Conservation (phyloP, 2,113 vertebrate genomes). For the Noctilio leporinus region DNA sequence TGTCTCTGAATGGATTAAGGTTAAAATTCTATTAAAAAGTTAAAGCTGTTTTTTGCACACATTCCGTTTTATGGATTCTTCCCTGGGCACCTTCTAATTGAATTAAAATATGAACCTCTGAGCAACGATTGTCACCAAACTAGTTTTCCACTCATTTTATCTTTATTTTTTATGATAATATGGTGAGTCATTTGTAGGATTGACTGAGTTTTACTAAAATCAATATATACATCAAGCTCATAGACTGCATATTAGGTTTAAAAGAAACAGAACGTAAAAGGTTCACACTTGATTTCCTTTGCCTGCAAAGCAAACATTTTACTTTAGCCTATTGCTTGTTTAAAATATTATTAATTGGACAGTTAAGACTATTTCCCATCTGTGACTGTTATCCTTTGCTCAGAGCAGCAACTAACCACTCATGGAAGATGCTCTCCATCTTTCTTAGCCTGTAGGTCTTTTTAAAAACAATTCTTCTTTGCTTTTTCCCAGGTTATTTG, state of each 20-base stretch:
- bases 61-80: constrained; percentile 55
- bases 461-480: too few species aligned
- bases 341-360: not conserved
- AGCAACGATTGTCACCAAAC: constrained; percentile 44
- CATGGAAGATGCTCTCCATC: not conserved
- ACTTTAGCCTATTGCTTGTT: not conserved
- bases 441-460: not conserved
- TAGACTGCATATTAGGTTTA: not conserved
- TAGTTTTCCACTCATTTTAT: not conserved
- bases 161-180: constrained; percentile 20
- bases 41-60: constrained; percentile 6
- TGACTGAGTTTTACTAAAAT: constrained; percentile 28
- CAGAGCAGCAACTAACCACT: not conserved
- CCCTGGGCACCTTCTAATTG: constrained; percentile 50
- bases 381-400: not conserved
- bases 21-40: constrained; percentile 1
- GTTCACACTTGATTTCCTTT: not conserved
- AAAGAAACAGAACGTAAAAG: not conserved
- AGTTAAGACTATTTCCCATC: not conserved
- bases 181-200: not conserved
- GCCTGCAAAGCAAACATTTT: not conserved
- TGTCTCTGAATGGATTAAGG: not conserved
- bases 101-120: constrained; percentile 43
- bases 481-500: too few species aligned
- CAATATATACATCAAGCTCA: not conserved